These are phyloP conservation scores for Onychomys torridus DNA, from an alignment of 2,797 vertebrate species.

Conservation along the genomic window DNA sequence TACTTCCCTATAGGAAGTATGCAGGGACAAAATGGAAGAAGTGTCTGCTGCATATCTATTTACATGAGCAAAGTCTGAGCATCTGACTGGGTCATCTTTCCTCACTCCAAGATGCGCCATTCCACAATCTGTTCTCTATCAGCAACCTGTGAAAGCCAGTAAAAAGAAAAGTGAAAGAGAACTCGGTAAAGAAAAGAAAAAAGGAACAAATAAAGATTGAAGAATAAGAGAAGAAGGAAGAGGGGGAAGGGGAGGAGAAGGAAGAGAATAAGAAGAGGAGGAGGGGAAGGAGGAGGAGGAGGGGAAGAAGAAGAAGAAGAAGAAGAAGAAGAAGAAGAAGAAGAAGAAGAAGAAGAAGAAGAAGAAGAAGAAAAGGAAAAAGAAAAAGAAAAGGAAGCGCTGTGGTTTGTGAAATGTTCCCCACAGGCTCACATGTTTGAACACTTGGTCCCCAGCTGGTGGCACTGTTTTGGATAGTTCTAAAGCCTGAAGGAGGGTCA, in stretches of 20 bases:
- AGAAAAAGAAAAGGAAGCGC: background rate
- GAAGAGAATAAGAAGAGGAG: background rate
- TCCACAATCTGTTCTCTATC: background rate
- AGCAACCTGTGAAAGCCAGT: background rate
- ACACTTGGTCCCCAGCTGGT: background rate
- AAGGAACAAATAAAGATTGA: background rate
- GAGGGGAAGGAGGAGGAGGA: no score
- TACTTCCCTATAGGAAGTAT: background rate
- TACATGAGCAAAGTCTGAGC: background rate
- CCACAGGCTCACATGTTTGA: background rate
- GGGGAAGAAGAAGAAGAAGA: background rate
- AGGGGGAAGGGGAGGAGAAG: no score
- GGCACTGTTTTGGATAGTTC: background rate
- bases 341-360: rapidly evolving
- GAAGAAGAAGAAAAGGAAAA: no score
- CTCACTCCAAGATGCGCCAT: background rate
- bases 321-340: no score
- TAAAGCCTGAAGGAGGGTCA: background rate
- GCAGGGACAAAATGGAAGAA: background rate
- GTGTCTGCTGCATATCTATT: background rate
- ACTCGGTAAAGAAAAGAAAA: background rate
- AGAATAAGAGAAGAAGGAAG: background rate
- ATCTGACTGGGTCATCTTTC: background rate
- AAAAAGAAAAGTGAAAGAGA: background rate
- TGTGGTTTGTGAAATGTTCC: background rate